These are phyloP conservation scores for Psammodynastes pulverulentus DNA, from an alignment of 2,113 vertebrate genomes.

Conservation along the genomic window DNA sequence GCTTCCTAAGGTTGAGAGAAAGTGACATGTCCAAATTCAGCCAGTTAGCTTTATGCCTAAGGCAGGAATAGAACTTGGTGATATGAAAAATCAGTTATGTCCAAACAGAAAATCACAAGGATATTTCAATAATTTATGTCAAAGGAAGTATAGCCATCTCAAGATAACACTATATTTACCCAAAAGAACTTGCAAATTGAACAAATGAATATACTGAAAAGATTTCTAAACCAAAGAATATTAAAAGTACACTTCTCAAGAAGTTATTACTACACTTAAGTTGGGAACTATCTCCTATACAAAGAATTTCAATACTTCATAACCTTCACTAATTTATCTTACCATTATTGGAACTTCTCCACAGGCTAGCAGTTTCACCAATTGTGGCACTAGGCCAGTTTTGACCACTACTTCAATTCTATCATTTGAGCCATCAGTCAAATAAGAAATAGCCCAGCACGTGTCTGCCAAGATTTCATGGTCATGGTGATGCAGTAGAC, in stretches of 20 bases:
- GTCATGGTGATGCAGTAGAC: conserved; percentile 80
- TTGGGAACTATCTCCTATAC: background rate
- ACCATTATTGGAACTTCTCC: conserved; percentile 85
- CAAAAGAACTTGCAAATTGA: background rate
- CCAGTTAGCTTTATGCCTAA: background rate
- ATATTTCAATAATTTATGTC: background rate
- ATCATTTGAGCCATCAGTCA: conserved; percentile 89
- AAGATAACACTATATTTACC: background rate
- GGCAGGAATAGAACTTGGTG: background rate
- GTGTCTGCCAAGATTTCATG: conserved; percentile 83
- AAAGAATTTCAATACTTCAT: background rate
- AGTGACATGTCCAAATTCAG: background rate
- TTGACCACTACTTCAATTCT: conserved; percentile 89
- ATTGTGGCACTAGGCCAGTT: conserved; percentile 80
- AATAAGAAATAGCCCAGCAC: conserved; percentile 90
- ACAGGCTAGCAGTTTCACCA: conserved; percentile 82
- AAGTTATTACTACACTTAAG: background rate
- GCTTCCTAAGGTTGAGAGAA: background rate
- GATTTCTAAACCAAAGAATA: background rate
- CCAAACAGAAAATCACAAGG: background rate
- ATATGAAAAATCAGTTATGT: background rate
- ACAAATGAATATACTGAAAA: background rate
- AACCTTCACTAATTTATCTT: conserved; percentile 32
- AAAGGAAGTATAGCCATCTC: background rate
- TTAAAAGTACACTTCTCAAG: background rate